Conservation (phyloP, 1,140 invertebrate genomes). For the Asobara japonica region DNA sequence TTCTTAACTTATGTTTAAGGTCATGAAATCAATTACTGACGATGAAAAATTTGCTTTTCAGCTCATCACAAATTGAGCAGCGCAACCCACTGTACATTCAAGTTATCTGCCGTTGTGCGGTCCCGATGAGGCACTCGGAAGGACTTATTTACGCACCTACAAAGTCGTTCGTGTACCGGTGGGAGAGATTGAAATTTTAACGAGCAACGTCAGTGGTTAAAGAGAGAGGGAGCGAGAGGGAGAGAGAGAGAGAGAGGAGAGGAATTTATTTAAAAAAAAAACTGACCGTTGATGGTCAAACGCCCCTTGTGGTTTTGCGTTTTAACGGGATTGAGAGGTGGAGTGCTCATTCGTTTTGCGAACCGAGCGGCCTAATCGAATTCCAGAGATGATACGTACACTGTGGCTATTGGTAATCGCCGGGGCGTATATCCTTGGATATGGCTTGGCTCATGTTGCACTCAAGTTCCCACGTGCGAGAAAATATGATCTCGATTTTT, state of each 20-base stretch:
- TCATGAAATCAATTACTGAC: no score
- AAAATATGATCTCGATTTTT: conserved; percentile 90
- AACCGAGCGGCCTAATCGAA: conserved; percentile 15
- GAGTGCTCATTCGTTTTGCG: conserved; percentile 9
- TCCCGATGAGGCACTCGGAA: background rate
- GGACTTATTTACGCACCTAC: background rate
- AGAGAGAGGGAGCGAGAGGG: background rate
- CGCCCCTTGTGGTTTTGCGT: conserved; percentile 14
- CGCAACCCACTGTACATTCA: background rate
- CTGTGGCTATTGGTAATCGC: conserved; percentile 34
- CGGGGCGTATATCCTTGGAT: conserved; percentile 42
- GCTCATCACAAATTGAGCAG: background rate
- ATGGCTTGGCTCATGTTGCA: conserved; percentile 75
- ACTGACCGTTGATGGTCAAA: background rate
- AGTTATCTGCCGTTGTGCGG: background rate
- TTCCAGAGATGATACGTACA: conserved; percentile 31
- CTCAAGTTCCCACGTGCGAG: conserved; percentile 88
- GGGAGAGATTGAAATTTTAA: conserved; percentile 15
- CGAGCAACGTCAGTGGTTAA: background rate
- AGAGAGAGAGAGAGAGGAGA: background rate
- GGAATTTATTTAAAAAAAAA: background rate
- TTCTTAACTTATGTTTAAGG: no score
- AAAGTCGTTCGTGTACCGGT: conserved; percentile 8
- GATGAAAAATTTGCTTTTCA: background rate
- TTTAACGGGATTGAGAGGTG: background rate